Evolutionary conservation across 2,888 invertebrate genomes (phyloP).

Genomic region (Hypercompe scribonia): DNA sequence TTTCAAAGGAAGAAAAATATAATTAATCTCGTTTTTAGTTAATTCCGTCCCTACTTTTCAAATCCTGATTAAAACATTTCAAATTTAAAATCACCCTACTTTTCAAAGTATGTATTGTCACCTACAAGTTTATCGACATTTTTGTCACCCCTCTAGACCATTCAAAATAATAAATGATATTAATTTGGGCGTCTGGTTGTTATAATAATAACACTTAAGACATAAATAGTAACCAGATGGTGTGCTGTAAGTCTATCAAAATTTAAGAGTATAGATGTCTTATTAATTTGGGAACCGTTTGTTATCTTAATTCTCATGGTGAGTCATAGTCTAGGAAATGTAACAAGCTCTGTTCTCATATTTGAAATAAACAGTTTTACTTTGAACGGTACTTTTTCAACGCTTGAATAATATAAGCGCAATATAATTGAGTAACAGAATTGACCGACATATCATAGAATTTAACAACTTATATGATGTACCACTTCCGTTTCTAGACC

Average conservation of each 20-base stretch:
- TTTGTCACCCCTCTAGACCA: conserved; percentile 14
- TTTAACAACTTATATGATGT: conserved; percentile 1
- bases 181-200: conserved; percentile 35
- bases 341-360: conserved; percentile 13
- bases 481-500: not conserved
- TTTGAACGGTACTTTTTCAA: conserved; percentile 9
- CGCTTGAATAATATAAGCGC: conserved; percentile 2
- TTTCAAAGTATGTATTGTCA: not conserved
- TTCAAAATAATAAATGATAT: conserved; percentile 28
- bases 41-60: not conserved
- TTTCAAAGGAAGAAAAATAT: conserved; percentile 13
- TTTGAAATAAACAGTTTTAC: conserved; percentile 1
- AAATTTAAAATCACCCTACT: too few species aligned
- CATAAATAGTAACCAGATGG: conserved; percentile 47
- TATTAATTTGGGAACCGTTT: conserved; percentile 57
- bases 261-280: conserved; percentile 50
- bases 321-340: conserved; percentile 49
- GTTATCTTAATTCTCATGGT: conserved; percentile 50
- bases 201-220: conserved; percentile 39
- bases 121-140: not conserved
- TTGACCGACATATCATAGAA: conserved; percentile 14
- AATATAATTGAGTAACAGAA: not conserved
- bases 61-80: too few species aligned
- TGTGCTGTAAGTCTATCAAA: conserved; percentile 47
- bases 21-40: conserved; percentile 25